phyloP scores from a whole-genome alignment of 2,797 vertebrate species.

The Onychomys leucogaster region DNA sequence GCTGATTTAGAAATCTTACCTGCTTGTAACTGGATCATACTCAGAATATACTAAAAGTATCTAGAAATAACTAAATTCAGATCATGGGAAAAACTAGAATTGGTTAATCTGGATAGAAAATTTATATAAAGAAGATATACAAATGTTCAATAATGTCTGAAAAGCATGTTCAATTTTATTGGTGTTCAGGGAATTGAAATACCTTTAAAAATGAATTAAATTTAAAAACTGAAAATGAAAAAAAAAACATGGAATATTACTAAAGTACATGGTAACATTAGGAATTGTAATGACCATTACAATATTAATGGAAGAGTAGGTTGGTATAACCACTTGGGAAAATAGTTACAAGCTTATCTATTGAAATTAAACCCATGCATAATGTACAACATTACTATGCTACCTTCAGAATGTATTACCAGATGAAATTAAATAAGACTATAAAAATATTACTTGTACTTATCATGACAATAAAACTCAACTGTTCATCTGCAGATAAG shows the following conservation, averaged over 20 bases:
- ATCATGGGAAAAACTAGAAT: background rate
- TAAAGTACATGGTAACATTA: background rate
- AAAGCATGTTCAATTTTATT: background rate
- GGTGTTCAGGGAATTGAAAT: background rate
- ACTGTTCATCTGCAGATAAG: background rate
- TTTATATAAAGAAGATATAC: background rate
- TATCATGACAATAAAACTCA: background rate
- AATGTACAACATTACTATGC: too few species aligned
- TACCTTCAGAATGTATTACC: background rate
- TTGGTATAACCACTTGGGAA: background rate
- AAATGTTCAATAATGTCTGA: background rate
- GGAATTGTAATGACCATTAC: background rate
- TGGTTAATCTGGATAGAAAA: background rate
- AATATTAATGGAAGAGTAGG: background rate
- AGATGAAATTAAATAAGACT: background rate
- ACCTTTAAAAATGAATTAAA: background rate
- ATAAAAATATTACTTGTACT: background rate
- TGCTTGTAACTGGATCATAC: background rate
- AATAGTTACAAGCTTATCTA: background rate
- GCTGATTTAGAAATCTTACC: background rate
- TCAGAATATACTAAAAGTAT: background rate
- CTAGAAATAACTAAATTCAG: background rate
- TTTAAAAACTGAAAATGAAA: conserved; percentile 5
- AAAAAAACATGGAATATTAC: background rate
- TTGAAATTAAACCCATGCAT: background rate